Percentiles rank a stretch among this genome's conserved stretches.
Conservation (phyloP, 2,113 vertebrate genomes). For the Centrocercus urophasianus region DNA sequence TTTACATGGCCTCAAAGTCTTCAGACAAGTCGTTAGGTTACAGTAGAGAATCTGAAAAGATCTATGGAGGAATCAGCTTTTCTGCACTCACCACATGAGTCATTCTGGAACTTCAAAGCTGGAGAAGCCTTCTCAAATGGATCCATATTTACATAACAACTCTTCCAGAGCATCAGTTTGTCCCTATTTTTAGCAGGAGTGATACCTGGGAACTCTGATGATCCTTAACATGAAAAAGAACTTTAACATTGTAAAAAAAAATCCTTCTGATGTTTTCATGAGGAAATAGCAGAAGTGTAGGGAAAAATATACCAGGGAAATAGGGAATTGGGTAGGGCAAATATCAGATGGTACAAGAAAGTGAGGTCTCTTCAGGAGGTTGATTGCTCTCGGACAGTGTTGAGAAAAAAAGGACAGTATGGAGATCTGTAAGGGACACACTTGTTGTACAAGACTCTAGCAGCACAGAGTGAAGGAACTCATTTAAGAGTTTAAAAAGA, state of each 20-base stretch:
- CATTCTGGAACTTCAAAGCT: neutral
- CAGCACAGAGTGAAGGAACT: neutral
- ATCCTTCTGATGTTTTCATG: neutral
- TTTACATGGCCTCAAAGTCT: neutral
- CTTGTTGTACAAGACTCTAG: neutral
- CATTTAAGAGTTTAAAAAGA: neutral
- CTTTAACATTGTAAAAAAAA: neutral
- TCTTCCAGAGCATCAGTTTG: neutral
- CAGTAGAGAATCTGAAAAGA: neutral
- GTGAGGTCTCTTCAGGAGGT: neutral
- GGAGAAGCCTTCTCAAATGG: neutral
- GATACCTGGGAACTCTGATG: neutral
- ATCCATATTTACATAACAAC: neutral
- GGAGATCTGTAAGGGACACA: neutral
- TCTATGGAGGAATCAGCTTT: neutral
- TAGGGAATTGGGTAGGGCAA: neutral
- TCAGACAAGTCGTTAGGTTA: neutral
- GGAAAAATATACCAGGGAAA: neutral
- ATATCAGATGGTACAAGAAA: neutral
- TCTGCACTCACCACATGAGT: accelerated
- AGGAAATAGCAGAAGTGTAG: neutral
- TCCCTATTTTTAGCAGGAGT: neutral
- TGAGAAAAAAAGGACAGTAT: neutral
- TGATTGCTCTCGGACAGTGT: neutral
- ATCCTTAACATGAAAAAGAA: neutral